A percentile compares a stretch with the other conserved stretches of the same genome.
These are phyloP conservation scores for Sarcophaga carnaria DNA, from an alignment of 2,888 invertebrate genomes.

Conservation along the genomic window DNA sequence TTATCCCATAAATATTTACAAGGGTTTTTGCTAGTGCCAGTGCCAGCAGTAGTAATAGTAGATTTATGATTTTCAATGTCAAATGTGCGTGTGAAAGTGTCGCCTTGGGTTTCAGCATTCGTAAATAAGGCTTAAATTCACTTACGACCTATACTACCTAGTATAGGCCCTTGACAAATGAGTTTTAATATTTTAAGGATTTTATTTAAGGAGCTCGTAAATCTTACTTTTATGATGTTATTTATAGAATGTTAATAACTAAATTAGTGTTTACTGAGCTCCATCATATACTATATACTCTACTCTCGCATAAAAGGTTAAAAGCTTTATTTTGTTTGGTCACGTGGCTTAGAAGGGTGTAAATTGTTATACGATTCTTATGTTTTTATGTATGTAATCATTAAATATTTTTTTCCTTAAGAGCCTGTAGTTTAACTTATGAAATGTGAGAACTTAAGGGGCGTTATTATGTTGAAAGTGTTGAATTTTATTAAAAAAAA, in stretches of 20 bases:
- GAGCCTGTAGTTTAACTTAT: no score
- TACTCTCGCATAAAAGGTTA: neutral
- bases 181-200: conserved; percentile 39
- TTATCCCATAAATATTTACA: conserved; percentile 28
- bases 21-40: neutral
- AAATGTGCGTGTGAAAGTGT: neutral
- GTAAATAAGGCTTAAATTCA: conserved; percentile 34
- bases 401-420: no score
- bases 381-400: no score
- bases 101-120: neutral
- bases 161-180: conserved; percentile 27
- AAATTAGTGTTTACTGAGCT: conserved; percentile 45
- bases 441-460: no score
- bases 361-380: neutral
- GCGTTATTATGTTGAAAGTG: no score
- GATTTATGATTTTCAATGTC: conserved; percentile 40
- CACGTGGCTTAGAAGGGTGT: neutral
- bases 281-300: no score
- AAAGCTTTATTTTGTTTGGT: neutral
- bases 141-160: neutral
- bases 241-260: conserved; percentile 53
- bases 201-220: conserved; percentile 30
- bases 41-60: neutral
- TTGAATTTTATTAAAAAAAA: no score
- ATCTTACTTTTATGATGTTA: conserved; percentile 50